These are phyloP conservation scores for Pipistrellus pipistrellus DNA, from an alignment of 2,797 vertebrate genomes.

Conservation along the genomic window DNA sequence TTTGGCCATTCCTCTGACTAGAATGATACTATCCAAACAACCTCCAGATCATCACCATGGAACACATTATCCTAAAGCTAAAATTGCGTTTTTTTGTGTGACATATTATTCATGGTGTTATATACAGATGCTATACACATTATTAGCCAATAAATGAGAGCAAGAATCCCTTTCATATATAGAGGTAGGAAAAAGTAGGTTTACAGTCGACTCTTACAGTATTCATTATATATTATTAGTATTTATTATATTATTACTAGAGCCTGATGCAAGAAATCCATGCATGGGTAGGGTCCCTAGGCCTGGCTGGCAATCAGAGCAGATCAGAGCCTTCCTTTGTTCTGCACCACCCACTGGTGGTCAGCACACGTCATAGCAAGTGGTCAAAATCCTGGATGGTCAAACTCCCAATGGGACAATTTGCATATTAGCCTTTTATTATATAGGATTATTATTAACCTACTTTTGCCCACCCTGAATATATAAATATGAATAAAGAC, in stretches of 20 bases:
- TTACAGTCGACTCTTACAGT: not conserved
- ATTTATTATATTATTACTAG: no score
- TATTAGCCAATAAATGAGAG: not conserved
- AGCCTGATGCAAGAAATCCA: no score
- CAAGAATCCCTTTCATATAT: not conserved
- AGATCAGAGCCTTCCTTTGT: no score
- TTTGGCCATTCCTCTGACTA: constrained; percentile 44
- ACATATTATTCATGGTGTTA: not conserved
- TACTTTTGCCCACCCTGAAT: not conserved
- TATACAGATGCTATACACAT: not conserved
- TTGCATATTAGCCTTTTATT: not conserved
- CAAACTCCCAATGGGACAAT: no score
- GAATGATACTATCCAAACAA: constrained; percentile 46
- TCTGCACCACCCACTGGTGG: no score
- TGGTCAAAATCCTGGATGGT: no score
- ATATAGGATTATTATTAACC: not conserved
- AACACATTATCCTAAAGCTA: constrained; percentile 11
- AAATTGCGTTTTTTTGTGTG: not conserved
- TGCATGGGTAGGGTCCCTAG: no score
- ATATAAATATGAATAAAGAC: not conserved
- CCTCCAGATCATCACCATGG: not conserved
- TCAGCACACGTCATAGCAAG: no score
- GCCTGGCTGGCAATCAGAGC: no score
- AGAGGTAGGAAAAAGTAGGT: not conserved
- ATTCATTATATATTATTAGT: no score